These are phyloP conservation scores for Nomada lathburiana DNA, from an alignment of 2,888 invertebrate genomes.

Conservation along the genomic window DNA sequence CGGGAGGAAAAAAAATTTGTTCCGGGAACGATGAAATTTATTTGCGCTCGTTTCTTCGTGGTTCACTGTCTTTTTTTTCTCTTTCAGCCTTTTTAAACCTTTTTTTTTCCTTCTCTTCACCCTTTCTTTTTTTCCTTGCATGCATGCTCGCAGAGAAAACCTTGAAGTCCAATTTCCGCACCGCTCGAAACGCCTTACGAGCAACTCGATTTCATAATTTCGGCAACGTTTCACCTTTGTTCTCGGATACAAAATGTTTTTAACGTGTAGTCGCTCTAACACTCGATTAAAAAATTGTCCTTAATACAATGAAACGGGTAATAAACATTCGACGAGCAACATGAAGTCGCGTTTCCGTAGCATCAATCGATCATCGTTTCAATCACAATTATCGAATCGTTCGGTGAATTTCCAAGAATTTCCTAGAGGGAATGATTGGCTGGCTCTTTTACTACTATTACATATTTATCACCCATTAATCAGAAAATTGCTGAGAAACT, in stretches of 20 bases:
- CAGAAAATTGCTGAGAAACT: conserved; percentile 13
- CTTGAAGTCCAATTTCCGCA: conserved; percentile 16
- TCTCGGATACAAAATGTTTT: background rate
- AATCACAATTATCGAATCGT: too few relatives aligned
- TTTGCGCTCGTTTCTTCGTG: conserved; percentile 29
- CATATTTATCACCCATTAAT: conserved; percentile 23
- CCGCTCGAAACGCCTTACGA: background rate
- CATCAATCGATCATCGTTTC: too few relatives aligned
- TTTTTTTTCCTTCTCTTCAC: background rate
- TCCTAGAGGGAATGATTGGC: too few relatives aligned
- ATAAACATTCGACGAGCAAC: too few relatives aligned
- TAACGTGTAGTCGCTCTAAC: too few relatives aligned
- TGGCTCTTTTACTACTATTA: background rate
- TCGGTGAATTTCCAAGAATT: too few relatives aligned
- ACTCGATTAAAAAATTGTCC: too few relatives aligned
- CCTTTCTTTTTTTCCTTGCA: background rate
- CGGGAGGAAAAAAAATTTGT: conserved; percentile 12
- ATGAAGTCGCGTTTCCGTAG: too few relatives aligned
- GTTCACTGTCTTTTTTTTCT: background rate
- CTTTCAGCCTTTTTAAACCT: background rate
- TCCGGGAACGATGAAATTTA: conserved; percentile 35
- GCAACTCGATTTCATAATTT: conserved; percentile 13
- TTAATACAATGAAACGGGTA: too few relatives aligned
- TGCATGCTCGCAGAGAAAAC: background rate
- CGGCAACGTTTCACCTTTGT: background rate